phyloP scores from a whole-genome alignment of 2,113 vertebrate genomes.

The Synodontis membranacea region DNA sequence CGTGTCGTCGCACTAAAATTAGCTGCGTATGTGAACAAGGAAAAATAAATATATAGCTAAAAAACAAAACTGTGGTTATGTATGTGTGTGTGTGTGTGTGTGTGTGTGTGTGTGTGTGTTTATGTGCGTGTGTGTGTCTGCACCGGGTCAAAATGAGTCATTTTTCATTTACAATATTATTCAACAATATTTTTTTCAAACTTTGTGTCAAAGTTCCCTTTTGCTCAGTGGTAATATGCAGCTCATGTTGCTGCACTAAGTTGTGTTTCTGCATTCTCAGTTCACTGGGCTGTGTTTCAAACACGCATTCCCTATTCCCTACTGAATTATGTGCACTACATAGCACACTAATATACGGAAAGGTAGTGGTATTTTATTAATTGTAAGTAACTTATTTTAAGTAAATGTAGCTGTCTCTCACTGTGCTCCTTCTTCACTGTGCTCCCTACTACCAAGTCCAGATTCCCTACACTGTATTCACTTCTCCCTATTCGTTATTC shows the following conservation, averaged over 20 bases:
- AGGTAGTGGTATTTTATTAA: not conserved
- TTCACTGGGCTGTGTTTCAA: not conserved
- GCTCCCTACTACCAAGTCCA: no score
- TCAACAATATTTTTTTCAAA: not conserved
- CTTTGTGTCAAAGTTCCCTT: not conserved
- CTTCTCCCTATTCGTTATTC: no score
- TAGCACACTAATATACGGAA: not conserved
- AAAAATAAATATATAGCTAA: not conserved
- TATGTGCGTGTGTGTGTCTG: no score
- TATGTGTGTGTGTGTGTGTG: not conserved
- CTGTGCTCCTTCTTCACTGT: not conserved
- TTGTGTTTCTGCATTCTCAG: not conserved
- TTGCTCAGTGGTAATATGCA: not conserved
- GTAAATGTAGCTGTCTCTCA: not conserved
- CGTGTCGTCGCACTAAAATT: constrained; percentile 74
- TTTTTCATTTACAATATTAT: not conserved
- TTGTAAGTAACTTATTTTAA: not conserved
- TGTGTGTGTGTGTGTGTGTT: not conserved
- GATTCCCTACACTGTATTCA: no score
- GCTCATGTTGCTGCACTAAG: not conserved
- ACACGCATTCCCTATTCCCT: not conserved
- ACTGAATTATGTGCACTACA: not conserved
- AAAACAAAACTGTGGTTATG: not conserved
- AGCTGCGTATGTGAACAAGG: constrained; percentile 48
- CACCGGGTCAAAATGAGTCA: not conserved